A percentile compares a stretch with the other conserved stretches of the same genome.
Evolutionary conservation across 2,113 vertebrate species (phyloP).

Genomic region (Urocitellus parryii): DNA sequence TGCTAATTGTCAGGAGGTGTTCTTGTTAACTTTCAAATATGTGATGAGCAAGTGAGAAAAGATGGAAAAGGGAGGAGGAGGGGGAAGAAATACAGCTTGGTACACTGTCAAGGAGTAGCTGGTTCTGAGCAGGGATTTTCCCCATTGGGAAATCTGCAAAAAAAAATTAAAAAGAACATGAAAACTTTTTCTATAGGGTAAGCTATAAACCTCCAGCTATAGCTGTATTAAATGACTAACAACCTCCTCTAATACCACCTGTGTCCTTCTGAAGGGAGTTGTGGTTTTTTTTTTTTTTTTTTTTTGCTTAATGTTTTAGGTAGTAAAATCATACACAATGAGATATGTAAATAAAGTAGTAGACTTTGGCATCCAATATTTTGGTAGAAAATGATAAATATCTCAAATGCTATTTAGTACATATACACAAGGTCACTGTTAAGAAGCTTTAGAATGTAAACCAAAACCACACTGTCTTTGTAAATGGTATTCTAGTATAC

Average conservation of each 20-base stretch:
- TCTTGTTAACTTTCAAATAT: not conserved
- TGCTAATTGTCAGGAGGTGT: not conserved
- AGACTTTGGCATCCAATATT: not conserved
- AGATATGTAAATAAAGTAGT: not conserved
- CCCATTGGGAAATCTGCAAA: not conserved
- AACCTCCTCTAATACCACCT: not conserved
- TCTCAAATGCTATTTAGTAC: not conserved
- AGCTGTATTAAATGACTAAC: not conserved
- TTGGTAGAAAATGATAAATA: slow-evolving; percentile 9
- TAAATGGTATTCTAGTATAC: not conserved
- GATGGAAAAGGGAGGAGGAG: not conserved
- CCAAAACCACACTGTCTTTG: not conserved
- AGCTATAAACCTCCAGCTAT: not conserved
- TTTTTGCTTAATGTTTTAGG: not conserved
- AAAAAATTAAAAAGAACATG: not conserved
- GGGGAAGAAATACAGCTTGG: not conserved
- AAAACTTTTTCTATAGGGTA: not conserved
- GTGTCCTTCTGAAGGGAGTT: not conserved
- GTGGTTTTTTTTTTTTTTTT: not conserved
- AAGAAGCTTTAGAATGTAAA: slow-evolving; percentile 40
- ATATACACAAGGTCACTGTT: not conserved
- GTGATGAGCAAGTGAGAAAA: not conserved
- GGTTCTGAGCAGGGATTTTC: not conserved
- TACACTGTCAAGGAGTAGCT: not conserved
- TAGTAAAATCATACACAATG: not conserved